A percentile compares a stretch with the other conserved stretches of the same genome.
These are phyloP conservation scores for Tipula helvola DNA, from an alignment of 2,888 invertebrate species.

Conservation along the genomic window DNA sequence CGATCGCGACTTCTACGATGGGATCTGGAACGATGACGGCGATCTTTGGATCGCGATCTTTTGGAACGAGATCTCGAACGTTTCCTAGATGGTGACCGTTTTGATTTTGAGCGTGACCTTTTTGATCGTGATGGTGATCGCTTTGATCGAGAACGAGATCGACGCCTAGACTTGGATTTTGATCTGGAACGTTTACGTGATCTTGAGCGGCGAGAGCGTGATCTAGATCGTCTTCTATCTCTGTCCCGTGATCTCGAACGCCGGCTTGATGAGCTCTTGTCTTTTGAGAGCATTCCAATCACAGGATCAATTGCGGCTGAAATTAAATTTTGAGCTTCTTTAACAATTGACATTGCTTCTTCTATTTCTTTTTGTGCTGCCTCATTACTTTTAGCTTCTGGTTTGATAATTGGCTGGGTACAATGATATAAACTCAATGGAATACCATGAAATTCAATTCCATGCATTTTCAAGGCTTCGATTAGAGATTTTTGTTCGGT, in stretches of 20 bases:
- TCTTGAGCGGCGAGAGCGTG: conserved; percentile 47
- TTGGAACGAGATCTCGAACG: conserved; percentile 30
- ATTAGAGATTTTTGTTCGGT: conserved; percentile 82
- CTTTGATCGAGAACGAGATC: conserved; percentile 47
- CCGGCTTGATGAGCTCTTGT: conserved; percentile 52
- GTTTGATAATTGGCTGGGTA: conserved; percentile 80
- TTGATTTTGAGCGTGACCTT: conserved; percentile 29
- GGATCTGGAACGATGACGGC: conserved; percentile 32
- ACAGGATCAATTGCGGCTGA: conserved; percentile 89
- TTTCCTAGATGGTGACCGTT: conserved; percentile 18
- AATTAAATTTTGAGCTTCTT: conserved; percentile 90
- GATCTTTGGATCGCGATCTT: conserved; percentile 41
- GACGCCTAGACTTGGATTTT: conserved; percentile 38
- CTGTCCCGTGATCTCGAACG: conserved; percentile 31
- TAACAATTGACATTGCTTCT: conserved; percentile 92
- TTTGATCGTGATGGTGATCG: conserved; percentile 33
- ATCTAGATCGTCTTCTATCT: conserved; percentile 39
- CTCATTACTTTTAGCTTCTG: conserved; percentile 90
- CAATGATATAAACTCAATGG: conserved; percentile 69
- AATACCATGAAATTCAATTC: conserved; percentile 59
- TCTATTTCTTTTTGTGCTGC: conserved; percentile 92
- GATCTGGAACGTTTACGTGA: conserved; percentile 49
- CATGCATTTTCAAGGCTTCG: conserved; percentile 76
- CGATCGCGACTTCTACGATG: conserved; percentile 22
- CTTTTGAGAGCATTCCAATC: conserved; percentile 74